A percentile compares a stretch with the other conserved stretches of the same genome.
Evolutionary conservation across 2,113 vertebrate genomes (phyloP).

Genomic region (Microtus ochrogaster): DNA sequence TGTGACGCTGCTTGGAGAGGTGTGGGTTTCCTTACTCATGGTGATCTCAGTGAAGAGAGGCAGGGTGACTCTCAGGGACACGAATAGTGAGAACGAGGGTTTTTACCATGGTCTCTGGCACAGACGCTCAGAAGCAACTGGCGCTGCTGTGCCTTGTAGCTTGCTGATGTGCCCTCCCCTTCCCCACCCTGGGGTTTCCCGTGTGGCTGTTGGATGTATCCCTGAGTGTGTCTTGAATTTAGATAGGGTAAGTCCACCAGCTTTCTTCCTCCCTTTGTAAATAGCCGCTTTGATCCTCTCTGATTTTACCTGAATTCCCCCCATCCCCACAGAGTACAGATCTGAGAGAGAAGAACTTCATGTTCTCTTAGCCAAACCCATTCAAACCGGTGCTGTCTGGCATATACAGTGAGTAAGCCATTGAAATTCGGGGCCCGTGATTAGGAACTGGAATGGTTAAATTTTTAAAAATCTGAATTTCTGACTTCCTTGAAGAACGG

Average conservation of each 20-base stretch:
- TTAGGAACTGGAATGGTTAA: background rate
- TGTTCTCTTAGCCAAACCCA: background rate
- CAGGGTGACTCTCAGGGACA: background rate
- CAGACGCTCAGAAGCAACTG: background rate
- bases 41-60: fast-evolving
- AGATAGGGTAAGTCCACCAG: too few relatives aligned
- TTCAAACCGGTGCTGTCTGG: background rate
- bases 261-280: background rate
- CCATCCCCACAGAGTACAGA: background rate
- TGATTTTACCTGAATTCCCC: background rate
- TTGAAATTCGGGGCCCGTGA: background rate
- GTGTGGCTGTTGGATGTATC: background rate
- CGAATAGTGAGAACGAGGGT: background rate
- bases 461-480: background rate
- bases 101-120: background rate
- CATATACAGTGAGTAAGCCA: background rate
- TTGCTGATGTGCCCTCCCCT: background rate
- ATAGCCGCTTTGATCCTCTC: background rate
- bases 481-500: background rate
- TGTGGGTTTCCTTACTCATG: background rate
- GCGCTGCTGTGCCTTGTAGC: fast-evolving
- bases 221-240: background rate
- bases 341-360: background rate
- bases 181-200: fast-evolving
- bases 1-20: background rate